Percentiles rank a stretch among this genome's conserved stretches.
These are phyloP conservation scores for Pimpla rufipes DNA, from an alignment of 2,888 invertebrate genomes.

Conservation along the genomic window DNA sequence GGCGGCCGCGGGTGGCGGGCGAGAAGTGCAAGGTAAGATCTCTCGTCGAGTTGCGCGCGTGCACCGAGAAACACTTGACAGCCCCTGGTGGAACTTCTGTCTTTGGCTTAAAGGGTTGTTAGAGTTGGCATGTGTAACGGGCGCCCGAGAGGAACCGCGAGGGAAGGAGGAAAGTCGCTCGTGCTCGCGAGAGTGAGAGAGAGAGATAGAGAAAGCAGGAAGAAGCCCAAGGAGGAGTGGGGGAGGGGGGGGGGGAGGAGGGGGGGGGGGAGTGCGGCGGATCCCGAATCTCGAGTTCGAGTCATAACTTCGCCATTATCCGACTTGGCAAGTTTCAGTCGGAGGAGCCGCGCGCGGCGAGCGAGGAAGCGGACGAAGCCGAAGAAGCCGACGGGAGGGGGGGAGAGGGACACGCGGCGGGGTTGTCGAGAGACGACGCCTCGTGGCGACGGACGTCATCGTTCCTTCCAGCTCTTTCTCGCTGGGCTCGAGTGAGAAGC, in stretches of 20 bases:
- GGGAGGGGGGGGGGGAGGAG: conserved; percentile 49
- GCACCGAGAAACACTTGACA: conserved; percentile 67
- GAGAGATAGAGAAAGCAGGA: conserved; percentile 21
- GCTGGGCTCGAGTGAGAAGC: neutral
- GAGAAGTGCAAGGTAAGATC: conserved; percentile 62
- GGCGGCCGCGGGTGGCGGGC: neutral
- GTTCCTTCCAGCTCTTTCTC: conserved; percentile 55
- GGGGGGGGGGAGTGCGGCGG: conserved; percentile 43
- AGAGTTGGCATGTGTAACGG: conserved; percentile 75
- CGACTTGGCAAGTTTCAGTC: conserved; percentile 80
- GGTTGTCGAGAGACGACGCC: conserved; percentile 58
- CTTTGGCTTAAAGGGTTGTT: conserved; percentile 80
- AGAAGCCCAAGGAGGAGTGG: neutral
- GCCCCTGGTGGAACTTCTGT: conserved; percentile 64
- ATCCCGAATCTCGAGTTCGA: conserved; percentile 69
- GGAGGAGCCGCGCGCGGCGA: conserved; percentile 22
- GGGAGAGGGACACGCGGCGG: conserved; percentile 40
- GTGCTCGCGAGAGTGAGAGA: no score
- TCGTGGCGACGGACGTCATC: conserved; percentile 51
- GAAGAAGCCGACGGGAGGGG: no score
- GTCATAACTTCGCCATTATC: conserved; percentile 83
- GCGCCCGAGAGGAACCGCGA: conserved; percentile 25
- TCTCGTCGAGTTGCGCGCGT: conserved; percentile 50
- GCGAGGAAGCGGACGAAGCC: conserved; percentile 22
- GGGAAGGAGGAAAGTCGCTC: no score